Conservation (phyloP, 2,113 vertebrate species). For the Lophotis ruficrista region DNA sequence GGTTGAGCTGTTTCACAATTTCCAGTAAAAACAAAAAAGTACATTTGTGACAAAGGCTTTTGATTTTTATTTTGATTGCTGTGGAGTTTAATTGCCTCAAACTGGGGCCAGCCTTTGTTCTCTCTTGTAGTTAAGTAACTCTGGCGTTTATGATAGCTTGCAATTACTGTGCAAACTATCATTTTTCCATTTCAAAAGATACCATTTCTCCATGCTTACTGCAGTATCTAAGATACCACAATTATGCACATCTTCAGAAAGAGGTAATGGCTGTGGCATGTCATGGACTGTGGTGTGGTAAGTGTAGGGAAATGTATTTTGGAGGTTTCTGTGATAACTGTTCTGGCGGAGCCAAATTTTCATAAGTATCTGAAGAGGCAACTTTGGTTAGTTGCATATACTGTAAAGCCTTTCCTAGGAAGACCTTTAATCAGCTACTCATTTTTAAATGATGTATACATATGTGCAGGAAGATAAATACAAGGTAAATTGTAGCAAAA, state of each 20-base stretch:
- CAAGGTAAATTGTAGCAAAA: accelerated
- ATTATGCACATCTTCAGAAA: not conserved
- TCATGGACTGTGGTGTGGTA: not conserved
- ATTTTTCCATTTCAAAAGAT: not conserved
- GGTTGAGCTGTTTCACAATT: not conserved
- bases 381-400: not conserved
- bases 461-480: not conserved
- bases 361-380: not conserved
- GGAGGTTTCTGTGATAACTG: not conserved
- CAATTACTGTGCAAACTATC: not conserved
- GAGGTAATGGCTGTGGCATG: constrained; percentile 12
- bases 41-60: not conserved
- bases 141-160: not conserved
- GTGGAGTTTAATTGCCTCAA: not conserved
- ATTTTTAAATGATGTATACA: not conserved
- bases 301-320: not conserved
- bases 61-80: constrained; percentile 13
- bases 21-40: not conserved
- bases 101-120: not conserved
- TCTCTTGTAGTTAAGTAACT: not conserved
- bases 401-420: not conserved
- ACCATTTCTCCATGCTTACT: not conserved
- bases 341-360: not conserved
- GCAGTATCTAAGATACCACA: constrained; percentile 26
- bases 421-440: not conserved